Percentiles rank a stretch among this genome's conserved stretches.
phyloP scores from a whole-genome alignment of 2,888 invertebrate genomes.

The Smittia sp. region DNA sequence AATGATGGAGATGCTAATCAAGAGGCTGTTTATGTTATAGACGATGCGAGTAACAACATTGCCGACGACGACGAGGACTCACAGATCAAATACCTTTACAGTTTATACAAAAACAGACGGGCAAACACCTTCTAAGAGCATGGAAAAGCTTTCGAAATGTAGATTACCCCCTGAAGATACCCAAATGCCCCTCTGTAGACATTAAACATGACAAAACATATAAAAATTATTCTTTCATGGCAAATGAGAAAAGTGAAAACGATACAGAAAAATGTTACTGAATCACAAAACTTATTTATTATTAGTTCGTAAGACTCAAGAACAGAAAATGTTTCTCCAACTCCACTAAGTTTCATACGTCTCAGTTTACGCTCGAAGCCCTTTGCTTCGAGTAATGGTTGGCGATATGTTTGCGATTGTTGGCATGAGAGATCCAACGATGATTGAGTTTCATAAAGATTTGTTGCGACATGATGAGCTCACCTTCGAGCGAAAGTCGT shows the following conservation, averaged over 20 bases:
- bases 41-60: conserved; percentile 42
- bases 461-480: too few species aligned
- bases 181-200: neutral
- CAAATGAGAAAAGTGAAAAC: neutral
- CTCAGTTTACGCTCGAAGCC: too few species aligned
- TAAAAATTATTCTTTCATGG: conserved; percentile 16
- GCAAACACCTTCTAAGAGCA: conserved; percentile 12
- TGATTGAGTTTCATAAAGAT: too few species aligned
- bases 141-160: neutral
- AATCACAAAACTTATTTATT: too few species aligned
- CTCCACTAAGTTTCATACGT: too few species aligned
- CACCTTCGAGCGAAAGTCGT: too few species aligned
- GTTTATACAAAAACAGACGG: conserved; percentile 48
- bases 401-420: too few species aligned
- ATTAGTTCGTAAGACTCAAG: too few species aligned
- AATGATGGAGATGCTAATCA: neutral
- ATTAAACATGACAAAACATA: neutral
- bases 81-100: conserved; percentile 50
- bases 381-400: too few species aligned
- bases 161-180: conserved; percentile 34
- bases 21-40: conserved; percentile 42
- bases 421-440: too few species aligned
- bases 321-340: too few species aligned
- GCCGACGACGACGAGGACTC: conserved; percentile 46
- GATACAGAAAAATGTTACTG: neutral